Conservation (phyloP, 2,113 vertebrate species). For the Malurus alboscapulatus region DNA sequence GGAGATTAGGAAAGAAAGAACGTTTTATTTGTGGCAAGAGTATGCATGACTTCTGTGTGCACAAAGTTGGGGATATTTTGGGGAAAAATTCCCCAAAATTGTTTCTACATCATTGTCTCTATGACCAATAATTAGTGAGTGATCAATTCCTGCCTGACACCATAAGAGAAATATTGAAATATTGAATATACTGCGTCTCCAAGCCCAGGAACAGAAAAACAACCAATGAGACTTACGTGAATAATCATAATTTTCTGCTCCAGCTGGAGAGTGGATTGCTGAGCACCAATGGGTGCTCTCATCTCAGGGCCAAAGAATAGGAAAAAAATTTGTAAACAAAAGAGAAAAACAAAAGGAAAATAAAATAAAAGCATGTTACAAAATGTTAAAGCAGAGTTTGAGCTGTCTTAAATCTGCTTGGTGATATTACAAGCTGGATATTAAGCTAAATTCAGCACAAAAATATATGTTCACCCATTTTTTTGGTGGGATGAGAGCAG, state of each 20-base stretch:
- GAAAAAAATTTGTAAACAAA: neutral
- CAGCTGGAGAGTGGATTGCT: neutral
- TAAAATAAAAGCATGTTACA: neutral
- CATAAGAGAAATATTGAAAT: neutral
- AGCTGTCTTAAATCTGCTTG: neutral
- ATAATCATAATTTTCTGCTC: neutral
- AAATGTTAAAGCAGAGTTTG: neutral
- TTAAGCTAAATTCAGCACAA: neutral
- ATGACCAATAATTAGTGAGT: neutral
- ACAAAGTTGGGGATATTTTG: neutral
- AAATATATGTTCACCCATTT: rapidly evolving
- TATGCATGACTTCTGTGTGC: neutral
- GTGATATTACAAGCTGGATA: neutral
- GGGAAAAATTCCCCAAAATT: no score
- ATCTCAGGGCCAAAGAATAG: neutral
- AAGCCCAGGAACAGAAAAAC: conserved; percentile 14
- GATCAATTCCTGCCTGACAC: neutral
- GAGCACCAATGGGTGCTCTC: neutral
- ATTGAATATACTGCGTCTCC: neutral
- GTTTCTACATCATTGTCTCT: neutral
- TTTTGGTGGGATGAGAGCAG: neutral
- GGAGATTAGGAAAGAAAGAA: neutral
- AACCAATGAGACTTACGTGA: neutral
- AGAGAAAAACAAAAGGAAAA: no score
- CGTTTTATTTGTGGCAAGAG: neutral